A percentile compares a stretch with the other conserved stretches of the same genome.
Evolutionary conservation across 2,888 invertebrate genomes (phyloP).

Genomic region (Rhimphoctona megacephalus): DNA sequence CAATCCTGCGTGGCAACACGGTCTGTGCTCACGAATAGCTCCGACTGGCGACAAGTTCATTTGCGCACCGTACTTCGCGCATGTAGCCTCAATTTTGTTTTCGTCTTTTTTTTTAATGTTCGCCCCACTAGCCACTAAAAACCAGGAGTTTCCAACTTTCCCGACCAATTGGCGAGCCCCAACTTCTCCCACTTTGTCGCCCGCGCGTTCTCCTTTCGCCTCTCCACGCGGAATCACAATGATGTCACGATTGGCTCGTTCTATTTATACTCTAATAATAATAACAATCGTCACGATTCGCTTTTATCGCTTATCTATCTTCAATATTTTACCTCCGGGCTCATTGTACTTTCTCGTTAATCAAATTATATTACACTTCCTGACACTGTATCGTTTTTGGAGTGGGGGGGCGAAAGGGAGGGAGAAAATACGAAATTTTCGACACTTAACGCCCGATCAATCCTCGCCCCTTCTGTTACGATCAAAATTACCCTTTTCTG

Average conservation of each 20-base stretch:
- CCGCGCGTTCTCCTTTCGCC: conserved; percentile 11
- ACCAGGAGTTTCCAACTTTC: conserved; percentile 43
- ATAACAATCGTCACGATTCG: conserved; percentile 62
- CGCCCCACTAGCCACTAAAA: conserved; percentile 73
- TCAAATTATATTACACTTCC: conserved; percentile 69
- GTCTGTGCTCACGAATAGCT: conserved; percentile 73
- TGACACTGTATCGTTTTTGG: conserved; percentile 27
- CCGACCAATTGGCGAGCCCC: conserved; percentile 68
- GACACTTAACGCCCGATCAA: conserved; percentile 20
- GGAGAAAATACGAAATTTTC: not conserved
- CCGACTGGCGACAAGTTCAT: conserved; percentile 72
- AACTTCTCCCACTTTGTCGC: conserved; percentile 1
- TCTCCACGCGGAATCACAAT: conserved; percentile 66
- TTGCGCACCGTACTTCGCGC: conserved; percentile 76
- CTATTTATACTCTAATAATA: conserved; percentile 74
- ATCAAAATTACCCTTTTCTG: not conserved
- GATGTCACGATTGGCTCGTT: conserved; percentile 71
- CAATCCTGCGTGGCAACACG: conserved; percentile 72
- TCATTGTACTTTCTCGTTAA: conserved; percentile 34
- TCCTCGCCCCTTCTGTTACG: not conserved
- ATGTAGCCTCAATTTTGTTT: conserved; percentile 61
- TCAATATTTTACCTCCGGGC: conserved; percentile 35
- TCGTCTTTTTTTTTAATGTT: conserved; percentile 26
- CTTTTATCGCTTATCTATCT: conserved; percentile 57
- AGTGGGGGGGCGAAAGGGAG: not conserved